A percentile compares a stretch with the other conserved stretches of the same genome.
Conservation (phyloP, 2,888 invertebrate species). For the Ophonus ardosiacus region DNA sequence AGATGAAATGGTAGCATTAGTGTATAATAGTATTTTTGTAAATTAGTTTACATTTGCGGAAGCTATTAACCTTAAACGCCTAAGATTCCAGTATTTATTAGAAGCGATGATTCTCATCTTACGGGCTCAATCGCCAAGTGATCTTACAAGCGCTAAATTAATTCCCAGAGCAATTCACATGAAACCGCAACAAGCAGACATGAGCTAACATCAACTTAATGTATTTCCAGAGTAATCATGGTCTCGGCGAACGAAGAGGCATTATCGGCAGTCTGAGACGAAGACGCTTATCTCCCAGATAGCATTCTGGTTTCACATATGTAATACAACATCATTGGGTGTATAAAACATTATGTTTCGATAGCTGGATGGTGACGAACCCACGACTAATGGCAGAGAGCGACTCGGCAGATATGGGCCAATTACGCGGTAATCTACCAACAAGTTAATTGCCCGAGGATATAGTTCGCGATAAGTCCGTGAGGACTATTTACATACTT, state of each 20-base stretch:
- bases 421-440: constrained; percentile 50
- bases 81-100: background rate
- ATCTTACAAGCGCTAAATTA: constrained; percentile 48
- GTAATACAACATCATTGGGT: constrained; percentile 70
- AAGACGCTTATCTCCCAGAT: constrained; percentile 36
- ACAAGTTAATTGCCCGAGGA: constrained; percentile 43
- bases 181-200: constrained; percentile 41
- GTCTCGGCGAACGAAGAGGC: background rate
- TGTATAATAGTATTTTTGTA: background rate
- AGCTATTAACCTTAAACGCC: constrained; percentile 16
- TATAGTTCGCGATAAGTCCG: background rate
- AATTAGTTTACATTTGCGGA: constrained; percentile 3
- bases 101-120: constrained; percentile 29
- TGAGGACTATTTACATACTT: constrained; percentile 38
- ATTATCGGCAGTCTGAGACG: constrained; percentile 21
- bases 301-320: constrained; percentile 67
- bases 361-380: constrained; percentile 37
- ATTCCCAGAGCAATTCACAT: constrained; percentile 41
- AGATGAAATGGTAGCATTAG: background rate
- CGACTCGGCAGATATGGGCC: constrained; percentile 39
- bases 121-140: constrained; percentile 21
- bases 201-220: constrained; percentile 39
- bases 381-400: constrained; percentile 33
- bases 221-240: constrained; percentile 42
- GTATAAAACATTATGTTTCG: constrained; percentile 70